phyloP scores from a whole-genome alignment of 2,888 invertebrate genomes.

The Muscina levida region DNA sequence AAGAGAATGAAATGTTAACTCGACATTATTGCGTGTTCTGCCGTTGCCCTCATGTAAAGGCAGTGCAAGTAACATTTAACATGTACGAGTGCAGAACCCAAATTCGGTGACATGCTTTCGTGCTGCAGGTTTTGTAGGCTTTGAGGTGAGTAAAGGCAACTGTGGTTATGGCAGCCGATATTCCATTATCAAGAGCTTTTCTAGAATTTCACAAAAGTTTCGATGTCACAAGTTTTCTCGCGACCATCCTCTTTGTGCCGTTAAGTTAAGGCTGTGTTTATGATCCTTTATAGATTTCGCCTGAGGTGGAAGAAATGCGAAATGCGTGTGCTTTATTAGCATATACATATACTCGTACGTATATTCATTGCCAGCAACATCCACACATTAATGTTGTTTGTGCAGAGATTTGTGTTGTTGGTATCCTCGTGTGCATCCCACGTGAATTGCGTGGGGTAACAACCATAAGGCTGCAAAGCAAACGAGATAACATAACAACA shows the following conservation, averaged over 20 bases:
- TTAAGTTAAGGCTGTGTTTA: constrained; percentile 4
- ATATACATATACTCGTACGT: constrained; percentile 20
- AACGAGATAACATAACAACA: constrained; percentile 52
- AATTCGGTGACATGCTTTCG: too few species aligned
- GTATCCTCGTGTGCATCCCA: constrained; percentile 48
- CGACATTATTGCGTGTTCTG: constrained; percentile 63
- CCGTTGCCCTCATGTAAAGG: constrained; percentile 6
- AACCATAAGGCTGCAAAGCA: constrained; percentile 41
- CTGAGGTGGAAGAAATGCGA: constrained; percentile 51
- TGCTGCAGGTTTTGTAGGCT: not conserved
- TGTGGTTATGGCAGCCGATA: too few species aligned
- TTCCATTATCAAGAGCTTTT: too few species aligned
- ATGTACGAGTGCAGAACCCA: constrained; percentile 25
- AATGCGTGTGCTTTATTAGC: constrained; percentile 63
- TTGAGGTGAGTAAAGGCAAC: too few species aligned
- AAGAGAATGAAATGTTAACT: constrained; percentile 43
- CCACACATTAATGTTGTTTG: constrained; percentile 41
- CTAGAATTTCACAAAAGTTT: too few species aligned
- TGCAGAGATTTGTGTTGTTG: constrained; percentile 31
- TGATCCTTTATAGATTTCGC: constrained; percentile 14
- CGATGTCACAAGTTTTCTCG: too few species aligned
- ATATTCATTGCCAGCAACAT: not conserved
- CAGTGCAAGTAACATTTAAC: not conserved
- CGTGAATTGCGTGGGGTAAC: constrained; percentile 66
- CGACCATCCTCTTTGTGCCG: not conserved